phyloP scores from a whole-genome alignment of 30 jellyfish, hydroid and myxozoan genomes.

The Hydractinia symbiolongicarpus region DNA sequence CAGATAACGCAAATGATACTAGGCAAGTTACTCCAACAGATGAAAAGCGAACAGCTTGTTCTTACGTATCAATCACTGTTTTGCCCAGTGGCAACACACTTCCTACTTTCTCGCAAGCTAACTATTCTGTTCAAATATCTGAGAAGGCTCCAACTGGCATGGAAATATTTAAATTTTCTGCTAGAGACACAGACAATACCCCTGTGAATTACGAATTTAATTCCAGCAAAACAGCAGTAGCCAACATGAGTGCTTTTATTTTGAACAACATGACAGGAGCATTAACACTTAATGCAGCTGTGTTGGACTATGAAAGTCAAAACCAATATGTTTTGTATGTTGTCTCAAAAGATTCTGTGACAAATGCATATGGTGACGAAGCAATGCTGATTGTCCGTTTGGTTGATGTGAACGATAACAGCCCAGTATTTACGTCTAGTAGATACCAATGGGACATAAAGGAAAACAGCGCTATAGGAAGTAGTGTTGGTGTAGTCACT shows the following conservation, averaged over 20 bases:
- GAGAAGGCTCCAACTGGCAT: constrained; percentile 25
- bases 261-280: not conserved
- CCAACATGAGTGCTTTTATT: not conserved
- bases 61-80: constrained; percentile 43
- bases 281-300: not conserved
- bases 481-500: constrained; percentile 12
- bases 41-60: constrained; percentile 19
- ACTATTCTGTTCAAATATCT: constrained; percentile 24
- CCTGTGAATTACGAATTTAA: not conserved
- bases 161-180: not conserved
- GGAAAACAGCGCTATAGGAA: constrained; percentile 6
- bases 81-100: constrained; percentile 50
- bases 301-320: constrained; percentile 7
- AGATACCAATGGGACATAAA: not conserved
- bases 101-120: constrained; percentile 41
- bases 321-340: constrained; percentile 3
- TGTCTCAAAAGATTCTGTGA: not conserved
- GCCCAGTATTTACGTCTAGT: constrained; percentile 24
- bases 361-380: not conserved
- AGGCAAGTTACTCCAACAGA: constrained; percentile 18
- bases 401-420: constrained; percentile 77
- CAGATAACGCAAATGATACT: constrained; percentile 45
- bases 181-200: constrained; percentile 13
- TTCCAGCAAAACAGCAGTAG: not conserved
- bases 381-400: constrained; percentile 29